Evolutionary conservation across 1,140 invertebrate species (phyloP), one percentile per base, ranked within the genome.

Genomic region (Drosophila pseudoananassae): DNA sequence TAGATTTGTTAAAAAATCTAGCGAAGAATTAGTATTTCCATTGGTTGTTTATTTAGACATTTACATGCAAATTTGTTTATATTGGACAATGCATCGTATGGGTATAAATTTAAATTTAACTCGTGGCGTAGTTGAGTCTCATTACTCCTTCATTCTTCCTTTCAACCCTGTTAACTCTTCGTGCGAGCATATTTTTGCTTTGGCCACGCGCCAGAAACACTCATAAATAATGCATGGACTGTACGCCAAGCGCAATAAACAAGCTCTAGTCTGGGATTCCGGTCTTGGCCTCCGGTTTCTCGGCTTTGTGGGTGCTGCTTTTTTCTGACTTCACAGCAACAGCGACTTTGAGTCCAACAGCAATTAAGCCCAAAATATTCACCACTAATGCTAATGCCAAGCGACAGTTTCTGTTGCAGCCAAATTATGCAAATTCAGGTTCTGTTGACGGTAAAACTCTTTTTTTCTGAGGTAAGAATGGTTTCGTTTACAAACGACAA

Each of bases 161-260:
- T 23, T 6, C 20, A 27, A 1, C 15, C 5, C 29, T 20, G 5
- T 29, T n/a, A 27, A 5, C 52, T 20, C 9, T 36, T 36, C 36
- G 14, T 14, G 27, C 29, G 43, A 33, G 55, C 40, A 64, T 46
- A 36, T 64, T 60, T 58, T 33, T 17, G 14, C 20, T 1, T 1
- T 47, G 29, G 40, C 55, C 60, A 64, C 55, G 40, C 55, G 60
- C 31, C 55, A 15, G n/a, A 38, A 49, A 60, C 20, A 25, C 60
- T 64, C 29, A 64, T 64, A 45, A 64, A 64, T 64, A 64, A 64
- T 64, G 55, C 56, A 64, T 64, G 12, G 33, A 36, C 33, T 10
- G 33, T 36, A 12, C 33, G 33, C 27, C 54, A 33, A 12, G 4
- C 33, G 33, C 27, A 40, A 33, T 64, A 60, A 60, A 64, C 60